These are phyloP conservation scores for Poecilia picta DNA, from an alignment of 2,797 vertebrate genomes.

Conservation along the genomic window DNA sequence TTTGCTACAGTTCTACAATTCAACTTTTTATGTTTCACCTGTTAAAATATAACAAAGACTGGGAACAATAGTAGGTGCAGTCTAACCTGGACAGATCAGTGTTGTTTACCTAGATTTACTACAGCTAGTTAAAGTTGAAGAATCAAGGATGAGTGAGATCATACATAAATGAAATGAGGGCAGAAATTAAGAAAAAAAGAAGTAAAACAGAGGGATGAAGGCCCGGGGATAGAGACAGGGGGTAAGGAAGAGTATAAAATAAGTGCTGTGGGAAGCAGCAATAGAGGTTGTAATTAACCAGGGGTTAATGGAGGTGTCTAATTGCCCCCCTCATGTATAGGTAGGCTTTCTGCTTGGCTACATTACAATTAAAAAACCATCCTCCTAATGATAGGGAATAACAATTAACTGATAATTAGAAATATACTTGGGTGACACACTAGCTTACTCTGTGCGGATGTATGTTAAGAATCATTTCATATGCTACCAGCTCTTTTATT, in stretches of 20 bases:
- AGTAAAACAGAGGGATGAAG: conserved; percentile 51
- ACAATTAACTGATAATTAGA: conserved; percentile 84
- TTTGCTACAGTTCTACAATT: not conserved
- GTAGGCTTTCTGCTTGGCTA: conserved; percentile 85
- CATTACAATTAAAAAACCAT: conserved; percentile 85
- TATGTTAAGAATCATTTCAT: conserved; percentile 67
- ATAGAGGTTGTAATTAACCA: conserved; percentile 82
- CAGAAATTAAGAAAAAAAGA: conserved; percentile 44
- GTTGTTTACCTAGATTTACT: conserved; percentile 35
- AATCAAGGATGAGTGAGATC: conserved; percentile 46
- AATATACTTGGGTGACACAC: conserved; percentile 75
- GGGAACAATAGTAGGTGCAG: conserved; percentile 21
- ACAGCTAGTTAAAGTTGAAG: conserved; percentile 54
- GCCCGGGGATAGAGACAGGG: conserved; percentile 71
- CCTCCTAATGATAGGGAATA: conserved; percentile 81
- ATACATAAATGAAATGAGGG: conserved; percentile 63
- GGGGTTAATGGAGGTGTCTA: conserved; percentile 88
- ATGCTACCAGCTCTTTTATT: conserved; percentile 66
- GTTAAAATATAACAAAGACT: not conserved
- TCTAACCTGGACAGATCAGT: conserved; percentile 57
- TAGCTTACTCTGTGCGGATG: conserved; percentile 40
- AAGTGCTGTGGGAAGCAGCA: conserved; percentile 78
- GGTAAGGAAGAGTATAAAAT: conserved; percentile 62
- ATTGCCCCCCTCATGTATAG: conserved; percentile 84
- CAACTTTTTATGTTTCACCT: not conserved